Evolutionary conservation across 2,113 vertebrate species (phyloP), one percentile per base, ranked within the genome.

Genomic region (Sinocyclocheilus maitianheensis): DNA sequence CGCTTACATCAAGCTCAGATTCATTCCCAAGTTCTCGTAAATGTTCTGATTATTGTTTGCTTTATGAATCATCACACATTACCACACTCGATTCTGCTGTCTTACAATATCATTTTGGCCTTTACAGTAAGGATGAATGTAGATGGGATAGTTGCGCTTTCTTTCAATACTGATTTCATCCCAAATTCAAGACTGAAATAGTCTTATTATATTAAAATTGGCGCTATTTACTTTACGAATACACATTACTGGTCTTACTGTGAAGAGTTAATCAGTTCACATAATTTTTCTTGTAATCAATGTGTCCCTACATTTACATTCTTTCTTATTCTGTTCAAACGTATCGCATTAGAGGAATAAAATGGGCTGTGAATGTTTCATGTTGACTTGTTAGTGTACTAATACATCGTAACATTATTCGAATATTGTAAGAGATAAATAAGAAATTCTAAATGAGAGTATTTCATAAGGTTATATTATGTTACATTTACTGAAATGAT

Each of bases 1-100:
- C 3, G 90, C 96, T 0, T 99, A 97, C 86, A 79, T 99, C 89
- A 97, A 97, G 88, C 90, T 99, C 76, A 75, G 88, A 83, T 95
- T 96, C 89, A 96, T 99, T 90, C 97, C 95, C 91, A 99, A 97
- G 88, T 96, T 96, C 89, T 95, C 97, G 55, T 99, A 92, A 91
- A 89, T 40, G 3, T 67, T 51, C 11, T 22, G 2, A 58, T 75
- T 55, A 43, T 9, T 3, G 0, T 78, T 78, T 6, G 76, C 24
- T 37, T 63, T 16, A n/a, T 43, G 26, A 22, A 55, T 37, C 65
- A 26, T 3, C 4, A n/a, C 0, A 55, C 37, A 51, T 5, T 76
- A 76, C 13, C 46, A 51, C 46, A 76, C 48, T 16, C 46, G 55
- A 51, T 34, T 55, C 6, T 55, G 30, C 2, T 51, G 4, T n/a